A percentile compares a stretch with the other conserved stretches of the same genome.
Evolutionary conservation across 23 tunicate genomes (phyloP).

Genomic region (Halocynthia roretzi): DNA sequence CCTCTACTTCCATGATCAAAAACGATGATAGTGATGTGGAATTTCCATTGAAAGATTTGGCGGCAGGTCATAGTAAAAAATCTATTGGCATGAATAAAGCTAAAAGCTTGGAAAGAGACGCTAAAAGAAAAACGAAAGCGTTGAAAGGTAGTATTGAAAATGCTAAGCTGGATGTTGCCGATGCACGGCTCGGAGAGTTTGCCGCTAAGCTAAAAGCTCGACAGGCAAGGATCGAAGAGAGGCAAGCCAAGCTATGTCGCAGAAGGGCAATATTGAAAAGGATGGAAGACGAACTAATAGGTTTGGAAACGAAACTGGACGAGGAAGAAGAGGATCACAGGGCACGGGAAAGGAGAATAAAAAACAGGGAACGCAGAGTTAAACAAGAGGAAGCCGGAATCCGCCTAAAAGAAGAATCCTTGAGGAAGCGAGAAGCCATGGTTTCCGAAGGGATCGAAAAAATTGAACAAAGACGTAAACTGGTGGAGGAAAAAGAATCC

Average conservation of each 20-base stretch:
- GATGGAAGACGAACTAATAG: conserved; percentile 54
- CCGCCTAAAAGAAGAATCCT: conserved; percentile 50
- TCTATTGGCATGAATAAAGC: conserved; percentile 34
- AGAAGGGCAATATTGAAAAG: conserved; percentile 53
- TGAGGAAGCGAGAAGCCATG: conserved; percentile 49
- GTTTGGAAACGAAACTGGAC: conserved; percentile 56
- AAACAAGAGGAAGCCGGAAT: conserved; percentile 77
- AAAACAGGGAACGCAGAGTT: conserved; percentile 67
- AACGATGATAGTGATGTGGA: conserved; percentile 13
- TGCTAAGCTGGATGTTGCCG: conserved; percentile 54
- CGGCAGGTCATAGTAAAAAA: conserved; percentile 35
- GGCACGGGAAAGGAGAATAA: conserved; percentile 61
- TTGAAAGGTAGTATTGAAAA: conserved; percentile 40
- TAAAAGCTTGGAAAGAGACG: conserved; percentile 33
- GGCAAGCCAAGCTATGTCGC: conserved; percentile 81
- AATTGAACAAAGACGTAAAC: conserved; percentile 47
- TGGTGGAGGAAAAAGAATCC: conserved; percentile 77
- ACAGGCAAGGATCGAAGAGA: conserved; percentile 76
- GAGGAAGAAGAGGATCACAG: conserved; percentile 71
- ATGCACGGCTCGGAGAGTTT: conserved; percentile 69
- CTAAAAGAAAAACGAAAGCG: conserved; percentile 59
- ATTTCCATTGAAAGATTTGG: conserved; percentile 66
- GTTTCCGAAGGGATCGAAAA: conserved; percentile 45
- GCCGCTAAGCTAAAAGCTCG: conserved; percentile 69
- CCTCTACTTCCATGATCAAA: not conserved